Evolutionary conservation across 2,113 vertebrate species (phyloP).

Genomic region (Ictidomys tridecemlineatus): DNA sequence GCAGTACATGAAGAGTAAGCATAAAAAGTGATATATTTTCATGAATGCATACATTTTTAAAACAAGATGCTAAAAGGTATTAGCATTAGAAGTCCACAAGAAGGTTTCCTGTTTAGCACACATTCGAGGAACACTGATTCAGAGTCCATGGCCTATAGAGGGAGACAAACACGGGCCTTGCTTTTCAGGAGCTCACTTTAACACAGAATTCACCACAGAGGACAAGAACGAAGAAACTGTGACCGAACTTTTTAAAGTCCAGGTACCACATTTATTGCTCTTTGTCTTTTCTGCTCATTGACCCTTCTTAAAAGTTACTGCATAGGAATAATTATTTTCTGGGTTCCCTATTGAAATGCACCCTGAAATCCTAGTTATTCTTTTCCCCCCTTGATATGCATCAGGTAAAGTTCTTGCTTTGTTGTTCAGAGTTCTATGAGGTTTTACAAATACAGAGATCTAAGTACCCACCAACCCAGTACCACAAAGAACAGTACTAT

Average conservation of each 20-base stretch:
- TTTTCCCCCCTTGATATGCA: background rate
- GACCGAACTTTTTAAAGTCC: background rate
- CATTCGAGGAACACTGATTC: background rate
- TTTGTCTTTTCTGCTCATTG: background rate
- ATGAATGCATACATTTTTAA: background rate
- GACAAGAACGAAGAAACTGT: background rate
- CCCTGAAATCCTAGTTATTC: background rate
- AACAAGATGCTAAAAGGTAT: background rate
- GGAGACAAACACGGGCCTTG: slow-evolving; percentile 69
- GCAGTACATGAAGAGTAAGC: background rate
- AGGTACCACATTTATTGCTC: background rate
- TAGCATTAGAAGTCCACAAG: background rate
- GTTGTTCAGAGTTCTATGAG: background rate
- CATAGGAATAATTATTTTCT: background rate
- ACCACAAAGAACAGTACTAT: background rate
- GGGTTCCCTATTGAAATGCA: background rate
- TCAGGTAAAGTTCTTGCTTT: background rate
- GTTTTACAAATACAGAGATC: background rate
- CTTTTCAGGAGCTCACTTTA: background rate
- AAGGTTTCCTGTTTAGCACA: background rate
- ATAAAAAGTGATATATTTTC: background rate
- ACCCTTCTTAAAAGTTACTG: background rate
- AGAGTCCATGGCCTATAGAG: slow-evolving; percentile 36
- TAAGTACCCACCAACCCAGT: background rate
- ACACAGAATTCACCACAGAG: background rate